phyloP scores from a whole-genome alignment of 2,113 vertebrate species.

The Oncorhynchus masou region DNA sequence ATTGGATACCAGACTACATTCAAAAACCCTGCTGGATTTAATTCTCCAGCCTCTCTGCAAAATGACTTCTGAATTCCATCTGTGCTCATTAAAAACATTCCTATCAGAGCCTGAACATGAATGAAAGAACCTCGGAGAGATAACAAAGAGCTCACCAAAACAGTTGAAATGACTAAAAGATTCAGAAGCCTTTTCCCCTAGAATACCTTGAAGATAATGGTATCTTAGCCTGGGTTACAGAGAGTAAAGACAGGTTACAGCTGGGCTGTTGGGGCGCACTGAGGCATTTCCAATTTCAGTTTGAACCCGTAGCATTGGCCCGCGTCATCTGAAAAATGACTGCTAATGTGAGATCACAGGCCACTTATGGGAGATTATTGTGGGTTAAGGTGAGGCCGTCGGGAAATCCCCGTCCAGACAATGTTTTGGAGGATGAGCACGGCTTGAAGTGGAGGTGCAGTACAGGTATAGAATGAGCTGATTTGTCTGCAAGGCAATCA shows the following conservation, averaged over 20 bases:
- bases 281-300: slow-evolving; percentile 66
- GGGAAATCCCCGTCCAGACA: not conserved
- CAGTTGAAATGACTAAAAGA: slow-evolving; percentile 60
- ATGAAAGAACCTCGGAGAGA: slow-evolving; percentile 15
- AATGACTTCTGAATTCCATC: not conserved
- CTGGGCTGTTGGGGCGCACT: slow-evolving; percentile 61
- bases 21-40: not conserved
- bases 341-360: slow-evolving; percentile 54
- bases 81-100: slow-evolving; percentile 14
- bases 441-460: not conserved
- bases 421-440: not conserved
- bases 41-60: not conserved
- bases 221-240: slow-evolving; percentile 53
- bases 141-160: slow-evolving; percentile 31
- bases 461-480: not conserved
- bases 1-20: not conserved
- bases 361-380: slow-evolving; percentile 52
- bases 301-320: slow-evolving; percentile 70
- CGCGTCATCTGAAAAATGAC: slow-evolving; percentile 70
- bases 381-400: not conserved
- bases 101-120: slow-evolving; percentile 44
- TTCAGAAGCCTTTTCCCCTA: slow-evolving; percentile 60
- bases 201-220: slow-evolving; percentile 69
- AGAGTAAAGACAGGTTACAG: slow-evolving; percentile 55
- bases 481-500: not conserved